These are phyloP conservation scores for Hippasteria phrygiana DNA, from an alignment of 53 echinoderm and acorn worm genomes.

Conservation along the genomic window DNA sequence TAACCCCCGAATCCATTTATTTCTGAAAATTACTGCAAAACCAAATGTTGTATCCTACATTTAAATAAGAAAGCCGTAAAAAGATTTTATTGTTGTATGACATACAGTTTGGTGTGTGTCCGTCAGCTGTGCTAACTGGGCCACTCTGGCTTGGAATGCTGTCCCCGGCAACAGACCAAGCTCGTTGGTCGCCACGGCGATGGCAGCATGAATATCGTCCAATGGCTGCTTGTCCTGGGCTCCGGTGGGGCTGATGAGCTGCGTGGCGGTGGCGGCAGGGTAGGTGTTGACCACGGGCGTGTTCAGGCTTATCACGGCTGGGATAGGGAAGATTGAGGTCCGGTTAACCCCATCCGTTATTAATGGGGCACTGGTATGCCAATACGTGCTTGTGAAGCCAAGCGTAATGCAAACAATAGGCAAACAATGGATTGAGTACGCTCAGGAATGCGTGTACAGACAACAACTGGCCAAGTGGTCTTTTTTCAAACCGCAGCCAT, in stretches of 20 bases:
- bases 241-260: conserved; percentile 63
- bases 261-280: conserved; percentile 71
- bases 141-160: conserved; percentile 88
- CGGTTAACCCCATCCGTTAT: too few relatives aligned
- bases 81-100: neutral
- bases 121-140: conserved; percentile 83
- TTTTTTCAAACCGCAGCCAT: too few relatives aligned
- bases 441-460: too few relatives aligned
- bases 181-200: conserved; percentile 89
- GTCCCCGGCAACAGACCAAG: conserved; percentile 88
- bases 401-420: too few relatives aligned
- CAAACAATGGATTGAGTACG: too few relatives aligned
- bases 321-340: neutral
- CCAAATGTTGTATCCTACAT: too few relatives aligned
- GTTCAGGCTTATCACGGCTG: conserved; percentile 76
- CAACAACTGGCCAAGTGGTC: too few relatives aligned
- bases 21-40: too few relatives aligned
- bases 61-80: too few relatives aligned
- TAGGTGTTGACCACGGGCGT: conserved; percentile 84
- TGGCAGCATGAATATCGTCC: conserved; percentile 88
- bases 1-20: too few relatives aligned
- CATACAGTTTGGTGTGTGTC: conserved; percentile 86
- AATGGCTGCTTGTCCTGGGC: conserved; percentile 83
- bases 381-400: too few relatives aligned
- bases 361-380: too few relatives aligned